These are phyloP conservation scores for Synergus gifuensis DNA, from an alignment of 2,888 invertebrate genomes.

Conservation along the genomic window DNA sequence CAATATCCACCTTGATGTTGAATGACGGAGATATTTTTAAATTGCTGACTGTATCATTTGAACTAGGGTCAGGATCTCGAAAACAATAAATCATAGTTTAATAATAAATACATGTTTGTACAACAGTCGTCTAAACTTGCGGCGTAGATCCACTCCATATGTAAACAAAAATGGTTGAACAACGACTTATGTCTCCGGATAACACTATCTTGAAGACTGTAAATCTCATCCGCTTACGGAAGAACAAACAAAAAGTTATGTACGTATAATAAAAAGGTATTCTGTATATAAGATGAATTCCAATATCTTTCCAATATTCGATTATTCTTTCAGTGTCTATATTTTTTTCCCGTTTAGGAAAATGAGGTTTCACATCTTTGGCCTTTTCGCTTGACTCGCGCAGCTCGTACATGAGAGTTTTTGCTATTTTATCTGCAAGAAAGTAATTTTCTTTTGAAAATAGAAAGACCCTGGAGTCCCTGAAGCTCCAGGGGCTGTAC, in stretches of 20 bases:
- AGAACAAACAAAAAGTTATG: conserved; percentile 59
- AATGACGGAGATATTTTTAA: neutral
- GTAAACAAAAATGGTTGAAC: neutral
- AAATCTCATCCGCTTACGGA: conserved; percentile 67
- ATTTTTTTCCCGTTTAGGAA: conserved; percentile 5
- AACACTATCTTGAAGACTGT: conserved; percentile 66
- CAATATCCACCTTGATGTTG: neutral
- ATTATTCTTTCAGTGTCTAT: neutral
- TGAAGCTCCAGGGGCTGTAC: conserved; percentile 61
- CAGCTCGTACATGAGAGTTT: conserved; percentile 52
- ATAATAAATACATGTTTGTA: too few species aligned
- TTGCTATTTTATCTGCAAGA: conserved; percentile 60
- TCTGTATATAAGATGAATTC: conserved; percentile 17
- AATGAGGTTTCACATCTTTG: conserved; percentile 47
- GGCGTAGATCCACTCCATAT: neutral
- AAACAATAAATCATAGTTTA: too few species aligned
- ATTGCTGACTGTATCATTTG: neutral
- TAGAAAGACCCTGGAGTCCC: conserved; percentile 63
- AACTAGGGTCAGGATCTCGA: neutral
- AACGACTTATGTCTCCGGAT: conserved; percentile 58
- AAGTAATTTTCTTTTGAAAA: conserved; percentile 71
- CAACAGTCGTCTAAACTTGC: neutral
- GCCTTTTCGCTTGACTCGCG: conserved; percentile 43
- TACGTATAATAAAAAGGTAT: conserved; percentile 42
- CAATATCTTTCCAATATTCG: neutral